Conservation (phyloP, 1,140 invertebrate genomes). For the Achatina immaculata region DNA sequence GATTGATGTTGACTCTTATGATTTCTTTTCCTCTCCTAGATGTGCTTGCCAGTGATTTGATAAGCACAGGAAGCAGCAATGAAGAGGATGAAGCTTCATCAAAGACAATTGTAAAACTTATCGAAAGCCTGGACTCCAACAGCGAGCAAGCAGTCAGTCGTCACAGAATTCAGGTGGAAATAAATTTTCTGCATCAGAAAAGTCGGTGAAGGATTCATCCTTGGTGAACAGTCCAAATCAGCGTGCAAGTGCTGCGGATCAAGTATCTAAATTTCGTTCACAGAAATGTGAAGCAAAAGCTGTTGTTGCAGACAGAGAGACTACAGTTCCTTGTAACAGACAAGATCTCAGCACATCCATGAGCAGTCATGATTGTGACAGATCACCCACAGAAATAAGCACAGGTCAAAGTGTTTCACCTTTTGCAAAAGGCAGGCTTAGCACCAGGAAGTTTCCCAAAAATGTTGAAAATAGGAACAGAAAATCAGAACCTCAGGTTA, state of each 20-base stretch:
- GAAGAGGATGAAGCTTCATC: slow-evolving; percentile 5
- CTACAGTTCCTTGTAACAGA: not conserved
- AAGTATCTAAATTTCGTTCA: not conserved
- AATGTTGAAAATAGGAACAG: not conserved
- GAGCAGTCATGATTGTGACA: not conserved
- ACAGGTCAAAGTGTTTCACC: not conserved
- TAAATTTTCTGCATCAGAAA: not conserved
- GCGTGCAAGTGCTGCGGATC: not conserved
- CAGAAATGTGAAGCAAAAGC: not conserved
- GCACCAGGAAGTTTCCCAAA: not conserved
- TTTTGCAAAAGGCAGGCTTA: too few species aligned
- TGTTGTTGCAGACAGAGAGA: not conserved
- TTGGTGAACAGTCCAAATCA: not conserved
- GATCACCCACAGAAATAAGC: not conserved
- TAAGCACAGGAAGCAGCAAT: slow-evolving; percentile 13
- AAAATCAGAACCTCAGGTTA: not conserved
- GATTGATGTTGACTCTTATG: too few species aligned
- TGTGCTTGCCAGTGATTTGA: slow-evolving; percentile 2
- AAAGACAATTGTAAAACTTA: slow-evolving; percentile 1
- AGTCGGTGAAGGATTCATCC: not conserved
- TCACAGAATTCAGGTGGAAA: not conserved
- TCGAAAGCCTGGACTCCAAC: slow-evolving; percentile 2
- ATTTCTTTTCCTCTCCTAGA: too few species aligned
- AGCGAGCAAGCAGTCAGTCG: not conserved
- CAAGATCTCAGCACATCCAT: not conserved